Base-by-base conservation (phyloP, 2,888 invertebrate genomes). In the Mantis religiosa region DNA sequence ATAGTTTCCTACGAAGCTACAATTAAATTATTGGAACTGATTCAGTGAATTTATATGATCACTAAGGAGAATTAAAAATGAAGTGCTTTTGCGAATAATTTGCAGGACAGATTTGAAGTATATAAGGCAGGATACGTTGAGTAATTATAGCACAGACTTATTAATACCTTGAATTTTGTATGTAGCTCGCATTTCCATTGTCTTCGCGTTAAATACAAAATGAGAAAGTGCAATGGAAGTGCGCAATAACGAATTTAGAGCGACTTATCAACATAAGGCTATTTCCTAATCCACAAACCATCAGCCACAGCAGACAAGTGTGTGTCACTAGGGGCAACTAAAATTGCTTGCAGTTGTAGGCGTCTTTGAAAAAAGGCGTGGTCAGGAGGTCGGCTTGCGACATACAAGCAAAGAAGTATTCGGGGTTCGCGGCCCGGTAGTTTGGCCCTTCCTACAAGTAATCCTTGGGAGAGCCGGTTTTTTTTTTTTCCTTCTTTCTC, bases 341-440 rank as follows among this genome's bases (percentile, higher is more conserved):
- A 71, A 71, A 71, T 71, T 71, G 54, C 85, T 41, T 85, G 47
- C 41, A 34, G 41, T 85, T 85, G 85, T 85, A 41, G 41, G 85
- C 41, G 85, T 41, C 41, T 85, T 85, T 34, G 85, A 41, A 34
- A 71, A 71, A 85, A 85, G 85, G 85, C 85, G 85, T 85, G 85
- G 85, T 71, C 54, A 71, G 20, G 54, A 71, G 54, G 54, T 25
- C 47, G n/a, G 84, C 34, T 85, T 85, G 85, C 85, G 27, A 85
- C 85, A 85, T 41, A n/a, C 54, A 71, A 25, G 54, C 25, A 71
- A 71, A 71, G 54, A 71, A 71, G 54, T 71, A 71, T 71, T 71
- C 54, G 54, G 54, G 54, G 54, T 71, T 71, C 54, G 54, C 54
- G 54, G 54, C 54, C 54, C 54, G 54, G 54, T 71, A 71, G 54